Evolutionary conservation across 2,797 vertebrate genomes (phyloP), one percentile per base, ranked within the genome.

Genomic region (Nasua narica): DNA sequence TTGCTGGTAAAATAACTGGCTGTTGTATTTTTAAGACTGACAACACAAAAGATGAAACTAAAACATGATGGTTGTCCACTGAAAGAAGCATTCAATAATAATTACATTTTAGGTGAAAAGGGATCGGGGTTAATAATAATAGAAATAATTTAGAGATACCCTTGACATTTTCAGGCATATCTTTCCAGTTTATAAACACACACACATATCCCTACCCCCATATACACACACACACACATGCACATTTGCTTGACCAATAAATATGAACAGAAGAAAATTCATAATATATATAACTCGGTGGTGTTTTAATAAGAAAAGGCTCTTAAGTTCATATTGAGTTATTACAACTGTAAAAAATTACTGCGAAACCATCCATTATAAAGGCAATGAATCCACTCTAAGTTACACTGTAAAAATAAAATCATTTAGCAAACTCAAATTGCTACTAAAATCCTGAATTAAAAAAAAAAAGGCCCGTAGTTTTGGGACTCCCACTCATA

Each of bases 251-350:
- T 70, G 40, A 69, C 8, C 35, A 95, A 90, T 85, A 96, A 56
- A 78, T 54, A 93, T 40, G 77, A 96, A 94, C 7, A 79, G 43
- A 97, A 90, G 62, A 54, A 95, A 89, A 94, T 93, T 78, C 87
- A 81, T 87, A 86, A 67, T 86, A 58, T 60, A 88, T 70, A 56
- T 70, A 95, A 94, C 50, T 89, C 37, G 62, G 81, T 2, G 72
- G 16, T 48, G n/a, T 93, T 94, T 95, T 95, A 87, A 96, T 96
- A 69, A 85, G 67, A 90, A 88, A 88, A 78, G 70, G 43, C 14
- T 91, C 84, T 90, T 77, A 94, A 77, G 90, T 94, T 91, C 37
- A 95, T 32, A 91, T 5, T 91, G 77, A 82, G 79, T 94, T 91
- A 92, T 74, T 87, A 92, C 19, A 78, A 84, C 32, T 43, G 78